Evolutionary conservation across 2,113 vertebrate species (phyloP), one percentile per base, ranked within the genome.

Genomic region (Eolophus roseicapilla): DNA sequence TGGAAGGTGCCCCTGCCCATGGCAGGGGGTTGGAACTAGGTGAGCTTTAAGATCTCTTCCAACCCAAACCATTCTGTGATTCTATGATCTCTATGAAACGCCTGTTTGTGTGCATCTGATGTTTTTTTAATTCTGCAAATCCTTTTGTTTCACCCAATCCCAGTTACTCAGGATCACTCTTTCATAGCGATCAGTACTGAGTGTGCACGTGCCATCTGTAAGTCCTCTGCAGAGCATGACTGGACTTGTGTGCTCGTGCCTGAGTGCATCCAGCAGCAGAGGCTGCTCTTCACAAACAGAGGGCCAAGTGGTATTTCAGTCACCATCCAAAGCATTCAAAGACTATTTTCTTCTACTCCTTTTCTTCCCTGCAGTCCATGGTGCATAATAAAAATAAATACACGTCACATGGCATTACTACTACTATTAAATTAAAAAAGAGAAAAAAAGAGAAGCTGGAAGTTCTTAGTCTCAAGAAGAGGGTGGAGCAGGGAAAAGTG

Each of bases 401-500:
- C 7, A 19, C 44, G 23, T 33, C 7, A 17, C 49, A 31, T 33
- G 41, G 47, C 35, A 55, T 87, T 94, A 86, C 68, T 88, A 82
- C 82, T 88, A 53, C 62, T 76, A 82, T 81, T 65, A 92, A 78
- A 70, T 46, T 35, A 33, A 68, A 46, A 71, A 85, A 82, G 57
- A 43, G 41, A 57, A 67, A 78, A 77, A 35, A 29, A 20, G 49
- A 46, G 2, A n/a, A 67, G 33, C 80, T 96, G 83, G 33, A 91
- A 79, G 77, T 82, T 89, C 69, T 79, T 55, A 60, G 41, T 86
- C 73, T 90, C 39, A 25, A 90, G 73, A 78, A 92, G 81, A 93
- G 90, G 92, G 95, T 96, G 95, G 96, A 91, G 93, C 23, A 7
- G 82, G 87, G 86, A 78, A 93, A 86, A 95, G 92, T 90, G 80